Evolutionary conservation across 92 coral and sea anemone genomes (phyloP), one percentile per base, ranked within the genome.

Genomic region (Epizoanthus stellaris): DNA sequence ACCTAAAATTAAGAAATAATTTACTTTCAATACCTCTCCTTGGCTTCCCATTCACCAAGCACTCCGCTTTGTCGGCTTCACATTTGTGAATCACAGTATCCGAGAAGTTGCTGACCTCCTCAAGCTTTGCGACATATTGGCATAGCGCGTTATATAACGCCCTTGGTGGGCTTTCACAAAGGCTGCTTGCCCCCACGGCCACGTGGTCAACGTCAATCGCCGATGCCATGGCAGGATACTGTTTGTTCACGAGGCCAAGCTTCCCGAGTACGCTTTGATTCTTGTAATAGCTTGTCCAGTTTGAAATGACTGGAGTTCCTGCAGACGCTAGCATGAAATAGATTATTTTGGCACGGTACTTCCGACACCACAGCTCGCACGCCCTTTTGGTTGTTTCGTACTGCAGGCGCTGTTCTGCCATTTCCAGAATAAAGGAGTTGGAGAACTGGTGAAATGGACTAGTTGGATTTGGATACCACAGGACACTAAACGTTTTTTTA

Each of bases 401-500:
- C 85, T 88, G 82, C 85, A 83, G 81, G 34, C 77, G 45, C 38
- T 89, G 49, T 67, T 77, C 83, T 47, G 89, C 89, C 89, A 89
- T 89, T 36, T 85, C 73, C 34, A 89, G 58, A 36, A 85, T 85
- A 54, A 85, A 72, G 14, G 92, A 77, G 63, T 89, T 89, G 2
- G 92, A 89, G 23, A 89, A 80, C 16, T 3, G 67, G 52, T 85
- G 89, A n/a, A 19, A 19, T 1, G 92, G 92, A 62, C 79, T 89
- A 2, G 56, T 10, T 5, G 88, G 89, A 38, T 73, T 89, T 34
- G 81, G 73, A 64, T 85, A 70, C 92, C 92, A 89, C 61, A 89
- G 64, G 66, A 69, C 65, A 45, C 70, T 85, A 57, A 79, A 89
- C 76, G 80, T 89, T 30, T 40, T 72, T 56, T 58, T 56, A 25